A percentile compares a stretch with the other conserved stretches of the same genome.
These are phyloP conservation scores for Lytechinus pictus DNA, from an alignment of 35 echinoderm and acorn worm genomes.

Conservation along the genomic window DNA sequence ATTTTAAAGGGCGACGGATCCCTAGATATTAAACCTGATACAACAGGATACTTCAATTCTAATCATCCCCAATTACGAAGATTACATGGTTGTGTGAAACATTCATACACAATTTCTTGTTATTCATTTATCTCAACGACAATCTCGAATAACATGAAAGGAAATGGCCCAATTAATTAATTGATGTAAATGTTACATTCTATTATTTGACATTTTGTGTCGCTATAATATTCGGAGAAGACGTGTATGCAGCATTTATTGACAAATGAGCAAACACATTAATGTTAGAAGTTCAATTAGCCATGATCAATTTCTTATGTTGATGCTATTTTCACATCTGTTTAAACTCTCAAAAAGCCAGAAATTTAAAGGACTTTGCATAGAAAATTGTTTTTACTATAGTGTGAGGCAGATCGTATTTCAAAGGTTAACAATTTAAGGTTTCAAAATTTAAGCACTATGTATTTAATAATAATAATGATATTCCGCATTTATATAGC, in stretches of 20 bases:
- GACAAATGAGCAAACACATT: too few relatives aligned
- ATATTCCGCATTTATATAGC: too few relatives aligned
- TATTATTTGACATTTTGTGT: not conserved
- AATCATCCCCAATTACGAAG: not conserved
- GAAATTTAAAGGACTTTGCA: too few relatives aligned
- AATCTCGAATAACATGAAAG: slow-evolving; percentile 1
- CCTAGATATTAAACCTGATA: not conserved
- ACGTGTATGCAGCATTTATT: not conserved
- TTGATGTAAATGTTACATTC: not conserved
- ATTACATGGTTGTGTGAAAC: not conserved
- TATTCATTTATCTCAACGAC: not conserved
- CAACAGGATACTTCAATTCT: not conserved
- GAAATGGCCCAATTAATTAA: slow-evolving; percentile 38
- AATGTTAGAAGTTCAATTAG: too few relatives aligned
- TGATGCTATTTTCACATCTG: too few relatives aligned
- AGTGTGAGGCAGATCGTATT: too few relatives aligned
- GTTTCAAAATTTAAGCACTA: too few relatives aligned
- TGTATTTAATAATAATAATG: too few relatives aligned
- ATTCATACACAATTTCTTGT: not conserved
- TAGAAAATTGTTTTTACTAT: too few relatives aligned
- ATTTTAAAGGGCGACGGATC: not conserved
- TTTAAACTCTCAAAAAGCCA: too few relatives aligned
- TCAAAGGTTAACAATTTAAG: too few relatives aligned
- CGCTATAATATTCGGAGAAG: not conserved
- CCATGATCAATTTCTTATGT: too few relatives aligned